Base-by-base conservation (phyloP, 2,797 vertebrate species). In the Cyclura pinguis region DNA sequence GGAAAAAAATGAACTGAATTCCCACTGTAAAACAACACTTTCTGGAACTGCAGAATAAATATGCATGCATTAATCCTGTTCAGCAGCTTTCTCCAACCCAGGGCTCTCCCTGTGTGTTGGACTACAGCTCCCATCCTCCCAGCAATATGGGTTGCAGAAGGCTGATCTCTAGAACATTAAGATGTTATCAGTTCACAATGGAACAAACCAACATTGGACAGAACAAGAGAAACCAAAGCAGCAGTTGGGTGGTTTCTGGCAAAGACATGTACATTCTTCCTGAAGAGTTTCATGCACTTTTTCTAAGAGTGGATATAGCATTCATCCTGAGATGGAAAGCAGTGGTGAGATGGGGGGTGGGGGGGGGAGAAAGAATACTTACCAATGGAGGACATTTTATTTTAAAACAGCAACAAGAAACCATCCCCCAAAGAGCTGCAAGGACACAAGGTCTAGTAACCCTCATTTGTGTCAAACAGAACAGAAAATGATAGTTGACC, bases 211-310 rank as follows among this genome's bases (percentile, higher is more conserved):
- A 2, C 0, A 86, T 35, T 87, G 35, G 86, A 90, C 85, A 74
- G 62, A 52, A 87, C 80, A 93, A 89, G 88, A 91, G 77, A 89
- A 32, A 94, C 42, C 52, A 92, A 90, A 59, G 89, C 92, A 89
- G 52, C 38, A 88, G 76, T 77, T 27, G 78, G 57, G n/a, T 74
- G 93, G 89, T 93, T 95, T 94, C 35, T 50, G 80, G 85, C 84
- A 91, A 89, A 93, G 90, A 16, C 55, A 78, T 80, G 72, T 93
- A 64, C 83, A 83, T 84, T 77, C 89, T 92, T 84, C n/a, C 87
- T 90, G 57, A 67, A 83, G 47, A 93, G 72, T 85, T 69, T 50
- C 22, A 32, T 87, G 80, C 1, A 57, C 91, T 91, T 86, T 85
- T 91, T 38, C 89, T 50, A 22, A 55, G 83, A 92, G 87, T 89